These are phyloP conservation scores for Drosophila borealis DNA, from an alignment of 2,888 invertebrate species.

Conservation along the genomic window DNA sequence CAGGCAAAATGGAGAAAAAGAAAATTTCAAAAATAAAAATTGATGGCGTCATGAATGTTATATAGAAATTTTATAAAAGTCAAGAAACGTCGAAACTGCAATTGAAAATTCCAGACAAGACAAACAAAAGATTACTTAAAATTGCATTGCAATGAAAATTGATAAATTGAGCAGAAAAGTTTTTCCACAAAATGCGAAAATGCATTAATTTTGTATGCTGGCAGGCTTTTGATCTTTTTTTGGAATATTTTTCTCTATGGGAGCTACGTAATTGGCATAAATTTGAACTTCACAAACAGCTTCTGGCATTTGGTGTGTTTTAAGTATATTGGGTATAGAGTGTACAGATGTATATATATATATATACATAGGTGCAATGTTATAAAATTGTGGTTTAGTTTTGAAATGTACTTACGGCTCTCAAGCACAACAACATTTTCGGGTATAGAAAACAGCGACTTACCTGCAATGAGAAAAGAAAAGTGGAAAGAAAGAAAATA, in stretches of 20 bases:
- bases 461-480: slow-evolving; percentile 59
- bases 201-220: slow-evolving; percentile 35
- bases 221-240: slow-evolving; percentile 64
- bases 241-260: neutral
- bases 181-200: slow-evolving; percentile 34
- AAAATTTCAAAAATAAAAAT: slow-evolving; percentile 39
- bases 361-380: slow-evolving; percentile 12
- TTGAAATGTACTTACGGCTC: slow-evolving; percentile 78
- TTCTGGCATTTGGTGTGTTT: slow-evolving; percentile 32
- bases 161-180: slow-evolving; percentile 49
- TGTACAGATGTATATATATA: slow-evolving; percentile 1
- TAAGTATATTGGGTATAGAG: slow-evolving; percentile 3
- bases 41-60: slow-evolving; percentile 56
- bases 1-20: slow-evolving; percentile 14
- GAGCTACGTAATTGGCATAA: too few relatives aligned
- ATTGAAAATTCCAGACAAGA: slow-evolving; percentile 63
- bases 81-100: slow-evolving; percentile 40
- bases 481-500: slow-evolving; percentile 29
- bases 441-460: slow-evolving; percentile 80
- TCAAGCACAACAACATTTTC: slow-evolving; percentile 81
- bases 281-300: slow-evolving; percentile 9
- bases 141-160: slow-evolving; percentile 52
- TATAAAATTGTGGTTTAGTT: slow-evolving; percentile 57
- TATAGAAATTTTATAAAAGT: slow-evolving; percentile 46
- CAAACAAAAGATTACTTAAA: slow-evolving; percentile 25